A percentile compares a stretch with the other conserved stretches of the same genome.
Evolutionary conservation across 2,888 invertebrate species (phyloP).

Genomic region (Didymodactylos carnosus): DNA sequence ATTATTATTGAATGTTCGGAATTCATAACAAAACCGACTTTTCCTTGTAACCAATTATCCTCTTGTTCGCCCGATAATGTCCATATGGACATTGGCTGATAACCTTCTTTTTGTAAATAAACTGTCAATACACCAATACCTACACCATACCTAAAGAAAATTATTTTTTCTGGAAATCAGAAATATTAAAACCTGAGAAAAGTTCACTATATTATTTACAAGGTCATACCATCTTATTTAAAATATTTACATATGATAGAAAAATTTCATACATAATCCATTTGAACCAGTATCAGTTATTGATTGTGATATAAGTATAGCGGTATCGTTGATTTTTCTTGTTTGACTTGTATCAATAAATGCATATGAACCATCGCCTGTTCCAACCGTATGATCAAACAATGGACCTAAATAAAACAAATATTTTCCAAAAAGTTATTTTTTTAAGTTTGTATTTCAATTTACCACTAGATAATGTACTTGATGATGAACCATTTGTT

Average conservation of each 20-base stretch:
- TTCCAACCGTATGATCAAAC: conserved; percentile 15
- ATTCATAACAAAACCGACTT: neutral
- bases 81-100: neutral
- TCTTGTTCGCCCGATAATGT: neutral
- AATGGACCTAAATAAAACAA: neutral
- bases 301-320: neutral
- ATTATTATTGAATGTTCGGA: neutral
- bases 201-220: too few species aligned
- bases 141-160: neutral
- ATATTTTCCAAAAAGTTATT: too few species aligned
- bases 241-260: neutral
- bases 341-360: conserved; percentile 2
- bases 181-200: too few species aligned
- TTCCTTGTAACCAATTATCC: neutral
- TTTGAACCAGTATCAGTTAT: neutral
- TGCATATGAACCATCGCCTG: conserved; percentile 16
- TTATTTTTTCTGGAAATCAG: neutral
- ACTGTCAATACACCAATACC: neutral
- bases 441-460: too few species aligned
- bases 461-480: neutral
- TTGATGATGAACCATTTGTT: neutral
- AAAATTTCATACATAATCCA: neutral
- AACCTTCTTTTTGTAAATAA: neutral
- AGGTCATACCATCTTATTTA: too few species aligned
- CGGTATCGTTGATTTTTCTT: neutral